Evolutionary conservation across 1,140 invertebrate genomes (phyloP).

Genomic region (Dreissena rostriformis): DNA sequence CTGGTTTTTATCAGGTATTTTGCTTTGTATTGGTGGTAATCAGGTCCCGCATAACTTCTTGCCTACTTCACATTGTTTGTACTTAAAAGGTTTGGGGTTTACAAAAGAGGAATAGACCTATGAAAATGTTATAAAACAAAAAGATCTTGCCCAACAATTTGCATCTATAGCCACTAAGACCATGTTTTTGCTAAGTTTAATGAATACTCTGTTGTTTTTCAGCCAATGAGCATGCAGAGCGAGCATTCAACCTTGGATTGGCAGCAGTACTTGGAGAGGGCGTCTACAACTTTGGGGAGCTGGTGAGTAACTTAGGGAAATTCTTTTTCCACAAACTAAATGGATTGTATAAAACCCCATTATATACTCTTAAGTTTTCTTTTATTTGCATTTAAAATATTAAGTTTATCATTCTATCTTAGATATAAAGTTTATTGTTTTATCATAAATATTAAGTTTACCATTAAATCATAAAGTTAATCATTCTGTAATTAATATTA

Average conservation of each 20-base stretch:
- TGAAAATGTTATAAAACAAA: no score
- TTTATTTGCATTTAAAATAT: not conserved
- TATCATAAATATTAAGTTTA: no score
- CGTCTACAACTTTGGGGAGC: constrained; percentile 98
- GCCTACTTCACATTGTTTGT: not conserved
- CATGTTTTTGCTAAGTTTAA: not conserved
- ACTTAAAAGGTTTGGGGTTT: no score
- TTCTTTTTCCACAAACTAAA: constrained; percentile 12
- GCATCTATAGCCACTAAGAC: not conserved
- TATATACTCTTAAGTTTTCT: not conserved
- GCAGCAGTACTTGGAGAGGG: constrained; percentile 97
- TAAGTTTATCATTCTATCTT: not conserved
- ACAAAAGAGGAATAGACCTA: no score
- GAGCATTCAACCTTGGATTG: constrained; percentile 95
- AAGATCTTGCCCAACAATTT: no score
- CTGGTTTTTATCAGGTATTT: not conserved
- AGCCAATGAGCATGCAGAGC: constrained; percentile 88
- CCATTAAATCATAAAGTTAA: no score
- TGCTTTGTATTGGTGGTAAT: not conserved
- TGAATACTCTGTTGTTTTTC: constrained; percentile 74
- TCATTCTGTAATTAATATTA: no score
- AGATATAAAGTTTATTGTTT: no score
- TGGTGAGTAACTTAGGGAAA: constrained; percentile 84
- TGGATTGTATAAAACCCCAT: not conserved
- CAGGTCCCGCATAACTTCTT: not conserved